Base-by-base conservation (phyloP, 2,888 invertebrate genomes). In the Endomychus coccineus region DNA sequence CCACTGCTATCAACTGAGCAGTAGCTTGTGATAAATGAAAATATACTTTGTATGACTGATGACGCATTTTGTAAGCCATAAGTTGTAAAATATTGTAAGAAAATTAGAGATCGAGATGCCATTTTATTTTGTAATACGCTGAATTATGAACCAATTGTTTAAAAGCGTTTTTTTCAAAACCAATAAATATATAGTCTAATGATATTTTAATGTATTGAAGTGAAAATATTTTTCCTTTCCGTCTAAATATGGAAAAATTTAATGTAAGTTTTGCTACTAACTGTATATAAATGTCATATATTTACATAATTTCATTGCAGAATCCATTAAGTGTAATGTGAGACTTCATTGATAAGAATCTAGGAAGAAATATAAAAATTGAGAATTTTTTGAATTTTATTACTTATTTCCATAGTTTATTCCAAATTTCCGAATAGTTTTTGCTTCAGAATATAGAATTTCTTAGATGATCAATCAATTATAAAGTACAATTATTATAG, bases 251-350 rank as follows among this genome's bases (percentile, higher is more conserved):
- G 27, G 17, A 34, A 16, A 33, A 12, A 10, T 17, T 30, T 31
- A 43, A 47, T 53, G 54, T 56, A 54, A 54, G 52, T 54, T 58
- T 58, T 58, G 58, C 58, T 59, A 59, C 54, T 49, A 48, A 52
- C 43, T 56, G 58, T 58, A 58, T 49, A 58, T 55, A 56, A 45
- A 50, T 55, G 54, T 56, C 51, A 51, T 47, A 56, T 52, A 55
- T 56, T 50, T 56, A 52, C 52, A 52, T 52, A 19, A 42, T 43
- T 46, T 47, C 36, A 36, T 39, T 46, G 44, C 42, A 38, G 42
- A 36, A 43, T 48, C 47, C 41, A 46, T 48, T 50, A 42, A 42
- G 43, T 51, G 51, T 51, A 47, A 43, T 50, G 50, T 51, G 51
- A 51, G 48, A 48, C 46, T 51, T 45, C n/a, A n/a, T 44, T 37